Evolutionary conservation across 35 echinoderm and acorn worm genomes (phyloP), one percentile per base, ranked within the genome.

Genomic region (Heliocidaris erythrogramma): DNA sequence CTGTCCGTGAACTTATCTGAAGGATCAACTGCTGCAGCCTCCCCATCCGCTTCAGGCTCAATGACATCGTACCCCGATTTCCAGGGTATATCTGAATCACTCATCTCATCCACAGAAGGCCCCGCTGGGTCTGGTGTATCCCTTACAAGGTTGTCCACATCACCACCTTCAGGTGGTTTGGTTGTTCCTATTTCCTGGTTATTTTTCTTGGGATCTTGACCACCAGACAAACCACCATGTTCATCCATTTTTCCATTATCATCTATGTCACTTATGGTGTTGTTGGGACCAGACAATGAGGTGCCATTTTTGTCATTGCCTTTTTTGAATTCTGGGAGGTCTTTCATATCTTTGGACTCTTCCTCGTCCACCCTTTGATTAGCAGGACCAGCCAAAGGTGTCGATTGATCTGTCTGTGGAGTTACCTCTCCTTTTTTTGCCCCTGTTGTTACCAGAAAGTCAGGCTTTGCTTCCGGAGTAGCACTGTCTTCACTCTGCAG

Each of bases 41-140:
- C n/a, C 30, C 48, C 49, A 21, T 92, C 91, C 16, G 10, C 91
- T 14, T 59, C 50, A 30, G 91, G 48, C 91, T 92, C 49, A 11
- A 13, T 49, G 9, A 59, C 31, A 48, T 30, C 50, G 13, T 53
- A 92, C 48, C 18, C 91, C 7, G 47, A 11, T 48, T 92, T 92
- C 91, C 91, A 92, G 9, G 91, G 91, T 48, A 92, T 92, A 27
- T 92, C 91, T 4, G 29, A 50, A 5, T 92, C 91, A 92, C 49
- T 92, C 31, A 89, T 2, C 31, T 89, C 87, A 32, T 89, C 87
- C 24, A 17, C 31, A 42, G 47, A 32, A 3, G 87, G 11, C 5
- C 31, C 31, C 32, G 14, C 13, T 42, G 17, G 14, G 31, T 13
- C 31, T 32, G 5, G 11, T 3, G 9, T 9, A 17, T 47, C 31